Evolutionary conservation across 2,113 vertebrate species (phyloP).

Genomic region (Catharus fuscescens): DNA sequence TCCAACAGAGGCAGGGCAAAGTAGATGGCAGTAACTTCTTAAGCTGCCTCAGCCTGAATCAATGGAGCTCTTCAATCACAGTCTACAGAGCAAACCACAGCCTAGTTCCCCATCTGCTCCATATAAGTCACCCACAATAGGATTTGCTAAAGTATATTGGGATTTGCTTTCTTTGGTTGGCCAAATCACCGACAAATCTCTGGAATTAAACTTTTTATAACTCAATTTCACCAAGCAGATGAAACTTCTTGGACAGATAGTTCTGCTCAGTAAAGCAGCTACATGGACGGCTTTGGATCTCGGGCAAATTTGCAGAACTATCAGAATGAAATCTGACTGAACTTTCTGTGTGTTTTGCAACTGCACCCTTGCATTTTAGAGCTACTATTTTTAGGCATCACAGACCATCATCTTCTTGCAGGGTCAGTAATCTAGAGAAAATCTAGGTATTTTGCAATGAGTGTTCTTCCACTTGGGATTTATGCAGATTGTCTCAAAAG

Average conservation of each 20-base stretch:
- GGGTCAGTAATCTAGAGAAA: background rate
- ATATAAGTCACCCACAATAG: background rate
- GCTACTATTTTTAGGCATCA: background rate
- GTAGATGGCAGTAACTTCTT: background rate
- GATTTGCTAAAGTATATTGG: background rate
- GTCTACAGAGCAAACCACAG: background rate
- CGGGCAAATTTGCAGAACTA: background rate
- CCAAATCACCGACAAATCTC: background rate
- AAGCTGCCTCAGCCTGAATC: background rate
- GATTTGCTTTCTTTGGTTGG: background rate
- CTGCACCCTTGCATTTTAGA: background rate
- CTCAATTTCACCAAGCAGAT: background rate
- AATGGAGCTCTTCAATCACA: background rate
- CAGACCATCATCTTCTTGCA: background rate
- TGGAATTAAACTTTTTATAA: background rate
- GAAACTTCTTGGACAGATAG: background rate
- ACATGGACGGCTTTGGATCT: background rate
- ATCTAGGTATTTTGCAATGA: background rate
- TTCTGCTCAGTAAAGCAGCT: background rate
- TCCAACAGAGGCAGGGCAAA: background rate
- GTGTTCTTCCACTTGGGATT: background rate
- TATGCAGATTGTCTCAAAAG: background rate
- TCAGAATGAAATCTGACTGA: background rate
- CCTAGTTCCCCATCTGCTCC: background rate
- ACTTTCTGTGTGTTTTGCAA: background rate